Evolutionary conservation across 2,888 invertebrate species (phyloP).

Genomic region (Napeogenes sylphis): DNA sequence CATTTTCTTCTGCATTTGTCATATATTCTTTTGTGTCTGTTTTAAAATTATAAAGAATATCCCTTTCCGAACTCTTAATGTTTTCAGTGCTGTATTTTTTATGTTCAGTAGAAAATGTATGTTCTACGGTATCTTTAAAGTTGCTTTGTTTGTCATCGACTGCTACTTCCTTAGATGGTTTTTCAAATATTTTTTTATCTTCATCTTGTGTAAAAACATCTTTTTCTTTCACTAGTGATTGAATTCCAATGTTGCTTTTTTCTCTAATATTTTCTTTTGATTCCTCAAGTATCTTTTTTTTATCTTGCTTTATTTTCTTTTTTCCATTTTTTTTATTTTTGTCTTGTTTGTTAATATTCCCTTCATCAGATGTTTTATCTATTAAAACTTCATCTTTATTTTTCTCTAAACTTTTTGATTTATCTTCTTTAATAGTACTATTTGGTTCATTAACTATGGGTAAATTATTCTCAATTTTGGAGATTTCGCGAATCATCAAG

Average conservation of each 20-base stretch:
- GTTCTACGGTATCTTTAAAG: too few species aligned
- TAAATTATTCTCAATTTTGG: constrained; percentile 18
- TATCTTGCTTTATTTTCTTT: constrained; percentile 18
- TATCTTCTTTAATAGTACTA: constrained; percentile 2
- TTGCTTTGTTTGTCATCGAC: too few species aligned
- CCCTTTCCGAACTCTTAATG: too few species aligned
- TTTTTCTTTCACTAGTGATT: constrained; percentile 18
- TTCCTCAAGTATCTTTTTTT: constrained; percentile 8
- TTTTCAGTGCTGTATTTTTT: too few species aligned
- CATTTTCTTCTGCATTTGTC: too few species aligned
- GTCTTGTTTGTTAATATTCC: too few species aligned
- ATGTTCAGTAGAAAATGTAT: too few species aligned
- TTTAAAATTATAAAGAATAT: too few species aligned
- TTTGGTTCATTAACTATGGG: constrained; percentile 16
- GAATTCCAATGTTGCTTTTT: constrained; percentile 27
- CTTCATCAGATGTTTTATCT: constrained; percentile 16
- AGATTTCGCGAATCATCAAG: neutral
- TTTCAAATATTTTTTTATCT: neutral
- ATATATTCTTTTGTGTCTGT: too few species aligned
- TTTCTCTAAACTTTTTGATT: constrained; percentile 4
- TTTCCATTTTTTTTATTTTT: neutral
- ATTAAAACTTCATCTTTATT: constrained; percentile 25
- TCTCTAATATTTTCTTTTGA: constrained; percentile 16
- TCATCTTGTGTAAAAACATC: constrained; percentile 17
- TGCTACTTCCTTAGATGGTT: too few species aligned